Base-by-base conservation (phyloP, 2,797 vertebrate species). In the Megalops cyprinoides region DNA sequence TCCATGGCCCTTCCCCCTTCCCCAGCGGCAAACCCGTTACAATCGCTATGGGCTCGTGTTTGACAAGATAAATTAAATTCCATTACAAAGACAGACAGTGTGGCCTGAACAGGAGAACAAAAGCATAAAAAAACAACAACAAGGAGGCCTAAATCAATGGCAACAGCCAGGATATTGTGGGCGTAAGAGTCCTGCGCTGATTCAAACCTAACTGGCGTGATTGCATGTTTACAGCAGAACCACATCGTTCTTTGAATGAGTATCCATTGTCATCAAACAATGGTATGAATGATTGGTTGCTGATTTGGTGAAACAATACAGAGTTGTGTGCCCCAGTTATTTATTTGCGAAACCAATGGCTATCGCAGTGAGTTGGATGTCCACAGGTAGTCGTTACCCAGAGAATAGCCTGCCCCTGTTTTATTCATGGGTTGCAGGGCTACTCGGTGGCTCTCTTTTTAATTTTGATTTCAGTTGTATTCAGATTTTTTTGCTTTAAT, bases 1-100 rank as follows among this genome's bases (percentile, higher is more conserved):
- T 25, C 25, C 56, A 60, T 8, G 37, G 1, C 15, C 37, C 7
- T 31, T 28, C 14, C 60, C 10, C 65, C 62, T 20, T 71, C 39
- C 37, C 34, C 20, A n/a, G 67, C 20, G 14, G 5, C n/a, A n/a
- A 23, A 39, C n/a, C 39, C 23, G 71, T 71, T 12, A 71, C 14
- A 23, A 42, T 23, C 39, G 10, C 39, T 71, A 4, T 42, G 39
- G 7, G 20, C n/a, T 42, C 71, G 39, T 71, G 37, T 42, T 23
- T 71, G 67, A 44, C 18, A 44, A n/a, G 37, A 71, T 71, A 20
- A 23, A 71, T 71, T 44, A 23, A 42, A 71, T 44, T 71, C 62
- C 62, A 37, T 71, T 42, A 71, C 20, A 71, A 44, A 71, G 3
- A 10, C 20, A 23, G 37, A 71, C 67, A 42, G 2, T 71, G 67